A percentile compares a stretch with the other conserved stretches of the same genome.
Evolutionary conservation across 2,888 invertebrate species (phyloP).

Genomic region (Chelonus formosanus): DNA sequence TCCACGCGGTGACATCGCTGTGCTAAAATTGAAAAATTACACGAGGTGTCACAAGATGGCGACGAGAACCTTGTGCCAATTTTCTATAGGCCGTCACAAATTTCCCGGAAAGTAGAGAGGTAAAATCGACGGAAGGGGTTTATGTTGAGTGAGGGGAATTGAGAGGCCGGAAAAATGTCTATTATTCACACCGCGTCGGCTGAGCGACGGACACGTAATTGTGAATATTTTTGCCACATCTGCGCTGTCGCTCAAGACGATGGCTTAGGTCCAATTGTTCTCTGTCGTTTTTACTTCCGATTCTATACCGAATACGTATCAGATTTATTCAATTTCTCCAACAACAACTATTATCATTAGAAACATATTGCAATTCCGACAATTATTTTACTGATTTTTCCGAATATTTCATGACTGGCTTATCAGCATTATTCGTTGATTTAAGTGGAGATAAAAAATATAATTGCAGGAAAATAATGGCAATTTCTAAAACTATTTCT

Average conservation of each 20-base stretch:
- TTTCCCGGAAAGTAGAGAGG: conserved; percentile 48
- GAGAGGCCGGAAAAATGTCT: conserved; percentile 38
- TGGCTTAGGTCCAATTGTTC: conserved; percentile 63
- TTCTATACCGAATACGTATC: conserved; percentile 2
- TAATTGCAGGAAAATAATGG: background rate
- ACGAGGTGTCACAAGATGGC: conserved; percentile 25
- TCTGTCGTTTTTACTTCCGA: conserved; percentile 39
- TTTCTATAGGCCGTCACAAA: conserved; percentile 48
- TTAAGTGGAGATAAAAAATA: too few relatives aligned
- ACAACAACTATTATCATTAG: background rate
- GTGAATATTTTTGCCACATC: conserved; percentile 63
- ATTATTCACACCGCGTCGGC: conserved; percentile 56
- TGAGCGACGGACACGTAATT: conserved; percentile 55
- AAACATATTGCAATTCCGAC: background rate
- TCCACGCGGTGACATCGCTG: background rate
- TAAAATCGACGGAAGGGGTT: conserved; percentile 21
- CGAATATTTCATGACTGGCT: too few relatives aligned
- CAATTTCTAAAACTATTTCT: background rate
- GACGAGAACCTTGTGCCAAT: conserved; percentile 58
- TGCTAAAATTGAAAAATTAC: conserved; percentile 33
- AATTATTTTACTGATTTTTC: too few relatives aligned
- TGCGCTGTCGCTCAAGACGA: conserved; percentile 60
- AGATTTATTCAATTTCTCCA: conserved; percentile 5
- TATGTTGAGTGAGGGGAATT: background rate
- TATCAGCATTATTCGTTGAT: too few relatives aligned